A percentile compares a stretch with the other conserved stretches of the same genome.
phyloP scores from a whole-genome alignment of 1,140 invertebrate species.

The Aphis craccivora region DNA sequence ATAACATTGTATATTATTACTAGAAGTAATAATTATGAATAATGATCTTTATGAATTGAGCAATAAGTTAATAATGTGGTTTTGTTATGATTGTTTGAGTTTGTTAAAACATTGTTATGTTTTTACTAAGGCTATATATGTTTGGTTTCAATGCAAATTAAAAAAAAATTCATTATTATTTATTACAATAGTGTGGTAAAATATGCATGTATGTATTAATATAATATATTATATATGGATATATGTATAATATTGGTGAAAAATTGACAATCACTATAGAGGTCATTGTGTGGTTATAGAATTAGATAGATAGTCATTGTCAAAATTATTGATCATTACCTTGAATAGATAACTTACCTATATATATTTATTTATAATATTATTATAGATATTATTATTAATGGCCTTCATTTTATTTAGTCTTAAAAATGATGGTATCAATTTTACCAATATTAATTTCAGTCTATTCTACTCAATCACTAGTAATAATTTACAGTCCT shows the following conservation, averaged over 20 bases:
- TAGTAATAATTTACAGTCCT: background rate
- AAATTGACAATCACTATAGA: background rate
- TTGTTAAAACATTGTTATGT: background rate
- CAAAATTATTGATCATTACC: constrained; percentile 64
- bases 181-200: background rate
- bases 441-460: background rate
- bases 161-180: background rate
- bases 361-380: background rate
- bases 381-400: background rate
- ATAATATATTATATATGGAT: background rate
- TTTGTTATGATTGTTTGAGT: background rate
- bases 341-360: constrained; percentile 60
- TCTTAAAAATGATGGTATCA: background rate
- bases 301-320: constrained; percentile 67
- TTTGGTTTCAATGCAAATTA: background rate
- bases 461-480: background rate
- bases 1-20: background rate
- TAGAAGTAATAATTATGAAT: background rate
- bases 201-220: background rate
- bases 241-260: background rate
- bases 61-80: background rate
- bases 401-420: background rate
- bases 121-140: background rate
- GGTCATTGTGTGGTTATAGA: constrained; percentile 64
- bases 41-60: background rate